Evolutionary conservation across 2,797 vertebrate genomes (phyloP).

Genomic region (Mus minutoides): DNA sequence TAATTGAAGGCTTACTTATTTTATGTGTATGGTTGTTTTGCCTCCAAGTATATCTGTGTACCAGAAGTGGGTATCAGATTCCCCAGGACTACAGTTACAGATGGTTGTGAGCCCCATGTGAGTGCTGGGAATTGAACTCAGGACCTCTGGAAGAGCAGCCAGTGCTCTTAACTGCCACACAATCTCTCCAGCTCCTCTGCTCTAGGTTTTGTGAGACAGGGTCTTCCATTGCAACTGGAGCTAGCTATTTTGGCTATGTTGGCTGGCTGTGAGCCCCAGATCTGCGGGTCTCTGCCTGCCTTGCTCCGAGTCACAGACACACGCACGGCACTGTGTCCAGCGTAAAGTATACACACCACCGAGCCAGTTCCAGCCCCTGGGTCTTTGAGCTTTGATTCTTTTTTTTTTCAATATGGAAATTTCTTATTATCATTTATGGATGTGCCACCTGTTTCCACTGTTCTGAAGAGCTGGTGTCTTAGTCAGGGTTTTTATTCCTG

Average conservation of each 20-base stretch:
- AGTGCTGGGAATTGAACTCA: background rate
- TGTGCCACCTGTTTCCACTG: background rate
- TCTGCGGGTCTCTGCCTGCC: background rate
- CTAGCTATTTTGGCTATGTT: background rate
- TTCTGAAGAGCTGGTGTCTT: background rate
- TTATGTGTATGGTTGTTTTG: background rate
- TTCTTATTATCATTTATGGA: background rate
- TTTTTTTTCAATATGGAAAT: background rate
- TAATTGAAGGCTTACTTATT: background rate
- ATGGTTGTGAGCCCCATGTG: background rate
- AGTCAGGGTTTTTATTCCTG: too few species aligned
- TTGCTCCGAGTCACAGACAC: background rate
- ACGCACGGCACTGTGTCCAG: background rate
- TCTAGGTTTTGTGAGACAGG: too few species aligned
- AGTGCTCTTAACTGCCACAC: background rate
- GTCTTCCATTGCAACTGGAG: too few species aligned
- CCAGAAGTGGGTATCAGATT: background rate
- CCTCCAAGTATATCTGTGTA: background rate
- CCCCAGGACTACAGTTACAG: background rate
- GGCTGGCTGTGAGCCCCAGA: background rate
- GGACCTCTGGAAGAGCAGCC: background rate
- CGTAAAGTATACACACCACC: background rate
- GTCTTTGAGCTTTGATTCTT: background rate
- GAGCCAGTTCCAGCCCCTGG: background rate
- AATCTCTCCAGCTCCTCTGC: background rate